phyloP scores from a whole-genome alignment of 2,888 invertebrate genomes.

The Volucella inflata region DNA sequence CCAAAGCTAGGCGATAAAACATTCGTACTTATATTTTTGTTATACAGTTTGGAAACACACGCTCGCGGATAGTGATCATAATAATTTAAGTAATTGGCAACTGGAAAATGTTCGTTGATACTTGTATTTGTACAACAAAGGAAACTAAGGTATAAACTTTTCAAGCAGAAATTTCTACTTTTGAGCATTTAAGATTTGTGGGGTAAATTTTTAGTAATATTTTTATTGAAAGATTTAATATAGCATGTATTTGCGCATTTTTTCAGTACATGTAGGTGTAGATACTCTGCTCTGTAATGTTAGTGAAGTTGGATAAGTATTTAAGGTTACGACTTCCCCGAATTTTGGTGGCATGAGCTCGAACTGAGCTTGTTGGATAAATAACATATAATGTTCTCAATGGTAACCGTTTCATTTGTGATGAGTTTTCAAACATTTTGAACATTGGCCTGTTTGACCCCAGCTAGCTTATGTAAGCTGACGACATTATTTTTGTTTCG shows the following conservation, averaged over 20 bases:
- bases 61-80: slow-evolving; percentile 19
- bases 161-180: background rate
- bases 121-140: background rate
- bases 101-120: slow-evolving; percentile 23
- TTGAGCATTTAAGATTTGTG: background rate
- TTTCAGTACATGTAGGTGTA: background rate
- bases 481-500: too few species aligned
- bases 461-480: too few species aligned
- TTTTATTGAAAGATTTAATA: background rate
- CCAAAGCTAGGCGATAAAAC: slow-evolving; percentile 12
- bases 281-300: too few species aligned
- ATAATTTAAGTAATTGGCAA: slow-evolving; percentile 11
- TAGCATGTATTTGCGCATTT: background rate
- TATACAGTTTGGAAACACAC: slow-evolving; percentile 19
- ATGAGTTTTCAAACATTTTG: too few species aligned
- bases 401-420: too few species aligned
- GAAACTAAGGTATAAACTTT: slow-evolving; percentile 5
- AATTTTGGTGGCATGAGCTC: too few species aligned
- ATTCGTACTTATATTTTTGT: slow-evolving; percentile 1
- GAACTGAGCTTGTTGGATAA: too few species aligned
- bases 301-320: too few species aligned
- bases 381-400: too few species aligned
- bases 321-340: too few species aligned
- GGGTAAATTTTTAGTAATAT: too few species aligned
- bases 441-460: too few species aligned